These are phyloP conservation scores for Oncorhynchus masou DNA, from an alignment of 2,113 vertebrate species.

Conservation along the genomic window DNA sequence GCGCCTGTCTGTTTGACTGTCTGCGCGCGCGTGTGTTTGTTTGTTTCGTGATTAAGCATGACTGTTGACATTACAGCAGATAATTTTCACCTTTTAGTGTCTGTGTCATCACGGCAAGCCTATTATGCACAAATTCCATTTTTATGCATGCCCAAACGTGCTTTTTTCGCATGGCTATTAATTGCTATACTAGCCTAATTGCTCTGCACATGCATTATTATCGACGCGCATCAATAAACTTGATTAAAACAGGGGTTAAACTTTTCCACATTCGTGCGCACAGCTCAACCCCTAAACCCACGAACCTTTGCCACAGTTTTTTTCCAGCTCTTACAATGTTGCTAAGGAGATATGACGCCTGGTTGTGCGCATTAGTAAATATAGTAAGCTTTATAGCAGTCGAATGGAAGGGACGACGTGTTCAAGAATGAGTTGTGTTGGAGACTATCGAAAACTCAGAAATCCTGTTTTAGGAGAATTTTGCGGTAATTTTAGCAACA, in stretches of 20 bases:
- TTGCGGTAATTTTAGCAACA: conserved; percentile 2
- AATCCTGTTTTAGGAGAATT: neutral
- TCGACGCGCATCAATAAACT: neutral
- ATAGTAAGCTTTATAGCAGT: conserved; percentile 44
- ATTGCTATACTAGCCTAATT: neutral
- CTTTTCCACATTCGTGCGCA: neutral
- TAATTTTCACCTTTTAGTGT: too few relatives aligned
- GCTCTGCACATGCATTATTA: neutral
- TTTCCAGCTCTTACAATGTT: conserved; percentile 74
- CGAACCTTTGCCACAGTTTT: conserved; percentile 63
- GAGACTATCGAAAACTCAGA: neutral
- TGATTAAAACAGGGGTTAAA: neutral
- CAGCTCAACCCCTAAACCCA: conserved; percentile 1
- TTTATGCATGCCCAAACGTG: too few relatives aligned
- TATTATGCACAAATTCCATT: too few relatives aligned
- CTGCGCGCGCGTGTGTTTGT: neutral
- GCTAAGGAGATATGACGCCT: conserved; percentile 82
- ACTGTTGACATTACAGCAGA: too few relatives aligned
- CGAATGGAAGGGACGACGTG: neutral
- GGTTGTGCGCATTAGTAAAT: conserved; percentile 53
- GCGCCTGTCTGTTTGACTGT: neutral
- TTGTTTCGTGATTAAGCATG: neutral
- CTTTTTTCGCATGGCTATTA: too few relatives aligned
- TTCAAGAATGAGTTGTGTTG: conserved; percentile 4
- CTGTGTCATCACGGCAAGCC: too few relatives aligned